Base-by-base conservation (phyloP, 2,797 vertebrate species). In the Sebastes steindachneri region DNA sequence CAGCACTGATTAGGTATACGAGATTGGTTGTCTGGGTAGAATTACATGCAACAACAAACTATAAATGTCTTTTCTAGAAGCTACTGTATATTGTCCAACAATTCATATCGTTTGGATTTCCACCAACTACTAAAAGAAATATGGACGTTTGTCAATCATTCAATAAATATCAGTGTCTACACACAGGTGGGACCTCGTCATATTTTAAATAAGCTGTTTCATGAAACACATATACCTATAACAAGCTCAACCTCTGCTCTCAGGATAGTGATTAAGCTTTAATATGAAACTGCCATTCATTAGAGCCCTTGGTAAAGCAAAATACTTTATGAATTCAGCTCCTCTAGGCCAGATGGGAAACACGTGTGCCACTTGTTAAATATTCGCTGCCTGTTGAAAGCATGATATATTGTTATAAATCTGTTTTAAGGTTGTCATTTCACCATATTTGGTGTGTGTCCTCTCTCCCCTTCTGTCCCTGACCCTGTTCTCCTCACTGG, bases 401-500 rank as follows among this genome's bases (percentile, higher is more conserved):
- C 25, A 2, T 17, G 26, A 70, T 29, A 33, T 33, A 66, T 48
- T 12, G n/a, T 55, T 73, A 45, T 23, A 11, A 25, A 57, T 73
- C 7, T 28, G 15, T 41, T 80, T 59, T 62, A 60, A 54, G 28
- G 48, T 64, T 69, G 12, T n/a, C 25, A 72, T 68, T 85, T 84
- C 21, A 62, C 70, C 64, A 68, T 63, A 77, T 73, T 67, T 75
- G 48, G 75, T 57, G 57, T 8, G 62, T 62, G 66, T 68, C 68
- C 53, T 69, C 80, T 83, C 75, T 76, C 41, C 82, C 37, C 28
- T 6, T 70, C 55, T 75, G 77, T 58, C 85, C 76, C 79, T 81
- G 85, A 85, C 69, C 86, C 87, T 33, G 66, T 75, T 77, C 68
- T 84, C 54, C 86, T 67, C 55, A 76, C 79, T 64, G 77, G 73